These are phyloP conservation scores for Silvanus unidentatus DNA, from an alignment of 2,888 invertebrate genomes.

Conservation along the genomic window DNA sequence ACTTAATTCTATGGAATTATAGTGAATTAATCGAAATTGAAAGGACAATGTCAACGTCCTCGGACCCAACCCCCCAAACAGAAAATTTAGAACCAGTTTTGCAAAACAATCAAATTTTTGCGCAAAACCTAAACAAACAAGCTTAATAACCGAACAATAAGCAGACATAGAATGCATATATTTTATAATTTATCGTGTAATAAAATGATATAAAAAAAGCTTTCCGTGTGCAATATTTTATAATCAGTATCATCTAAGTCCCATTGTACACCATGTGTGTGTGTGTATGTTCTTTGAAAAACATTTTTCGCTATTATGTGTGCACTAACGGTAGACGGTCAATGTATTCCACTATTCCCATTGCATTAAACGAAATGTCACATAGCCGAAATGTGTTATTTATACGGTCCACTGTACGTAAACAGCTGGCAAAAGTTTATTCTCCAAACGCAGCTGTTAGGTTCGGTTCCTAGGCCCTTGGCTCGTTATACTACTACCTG, in stretches of 20 bases:
- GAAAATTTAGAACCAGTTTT: too few relatives aligned
- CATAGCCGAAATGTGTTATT: slow-evolving; percentile 19
- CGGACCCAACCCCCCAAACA: too few relatives aligned
- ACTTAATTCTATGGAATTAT: too few relatives aligned
- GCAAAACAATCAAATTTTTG: too few relatives aligned
- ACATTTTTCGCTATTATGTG: slow-evolving; percentile 44
- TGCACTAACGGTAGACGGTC: slow-evolving; percentile 24
- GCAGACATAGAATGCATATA: too few relatives aligned
- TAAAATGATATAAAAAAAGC: too few relatives aligned
- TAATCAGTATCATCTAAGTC: slow-evolving; percentile 39
- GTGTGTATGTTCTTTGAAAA: slow-evolving; percentile 22
- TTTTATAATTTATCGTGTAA: too few relatives aligned
- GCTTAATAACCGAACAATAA: too few relatives aligned
- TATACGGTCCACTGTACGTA: slow-evolving; percentile 34
- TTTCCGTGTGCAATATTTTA: slow-evolving; percentile 31
- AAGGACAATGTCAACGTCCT: too few relatives aligned
- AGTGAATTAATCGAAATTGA: too few relatives aligned
- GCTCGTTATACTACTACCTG: slow-evolving; percentile 18
- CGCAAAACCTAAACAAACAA: too few relatives aligned
- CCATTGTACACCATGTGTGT: slow-evolving; percentile 26
- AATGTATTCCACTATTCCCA: slow-evolving; percentile 12
- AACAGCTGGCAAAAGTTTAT: slow-evolving; percentile 49
- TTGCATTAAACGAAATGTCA: slow-evolving; percentile 13
- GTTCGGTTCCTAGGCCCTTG: slow-evolving; percentile 26
- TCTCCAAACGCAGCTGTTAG: slow-evolving; percentile 48